A percentile compares a stretch with the other conserved stretches of the same genome.
phyloP scores from a whole-genome alignment of 1,140 invertebrate genomes.

The Drosophila navojoa region DNA sequence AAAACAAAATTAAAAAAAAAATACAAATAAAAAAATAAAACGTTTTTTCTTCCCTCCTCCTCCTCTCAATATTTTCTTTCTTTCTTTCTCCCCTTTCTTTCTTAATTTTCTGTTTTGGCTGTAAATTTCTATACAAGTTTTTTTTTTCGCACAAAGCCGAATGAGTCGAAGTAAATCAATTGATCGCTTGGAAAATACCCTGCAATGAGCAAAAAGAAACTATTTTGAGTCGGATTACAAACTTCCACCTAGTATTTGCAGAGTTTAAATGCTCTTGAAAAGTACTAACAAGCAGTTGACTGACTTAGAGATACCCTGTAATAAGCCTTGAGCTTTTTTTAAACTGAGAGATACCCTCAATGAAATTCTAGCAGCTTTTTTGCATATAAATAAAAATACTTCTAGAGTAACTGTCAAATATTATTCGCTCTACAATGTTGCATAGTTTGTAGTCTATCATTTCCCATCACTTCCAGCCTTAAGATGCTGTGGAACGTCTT shows the following conservation, averaged over 20 bases:
- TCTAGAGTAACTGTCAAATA: no score
- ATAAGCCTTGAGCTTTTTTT: no score
- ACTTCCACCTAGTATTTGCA: no score
- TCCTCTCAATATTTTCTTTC: not conserved
- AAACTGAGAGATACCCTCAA: no score
- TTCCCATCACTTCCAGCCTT: not conserved
- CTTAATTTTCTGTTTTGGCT: slow-evolving; percentile 28
- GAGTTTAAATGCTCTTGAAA: no score
- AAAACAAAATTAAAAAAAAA: slow-evolving; percentile 4
- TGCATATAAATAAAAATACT: no score
- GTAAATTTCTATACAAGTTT: slow-evolving; percentile 53
- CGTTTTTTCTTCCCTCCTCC: not conserved
- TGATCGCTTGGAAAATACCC: not conserved
- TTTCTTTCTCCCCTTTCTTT: slow-evolving; percentile 3
- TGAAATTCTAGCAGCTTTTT: no score
- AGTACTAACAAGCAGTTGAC: no score
- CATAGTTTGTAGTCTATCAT: not conserved
- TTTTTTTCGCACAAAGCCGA: slow-evolving; percentile 46
- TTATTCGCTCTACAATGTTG: no score
- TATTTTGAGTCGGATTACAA: not conserved
- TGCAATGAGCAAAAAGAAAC: not conserved
- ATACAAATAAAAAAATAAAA: slow-evolving; percentile 11
- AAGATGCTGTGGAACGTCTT: slow-evolving; percentile 10
- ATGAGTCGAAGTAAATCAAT: not conserved
- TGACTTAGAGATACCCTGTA: no score